Conservation (phyloP, 2,888 invertebrate species). For the Lycocerus yunnanus region DNA sequence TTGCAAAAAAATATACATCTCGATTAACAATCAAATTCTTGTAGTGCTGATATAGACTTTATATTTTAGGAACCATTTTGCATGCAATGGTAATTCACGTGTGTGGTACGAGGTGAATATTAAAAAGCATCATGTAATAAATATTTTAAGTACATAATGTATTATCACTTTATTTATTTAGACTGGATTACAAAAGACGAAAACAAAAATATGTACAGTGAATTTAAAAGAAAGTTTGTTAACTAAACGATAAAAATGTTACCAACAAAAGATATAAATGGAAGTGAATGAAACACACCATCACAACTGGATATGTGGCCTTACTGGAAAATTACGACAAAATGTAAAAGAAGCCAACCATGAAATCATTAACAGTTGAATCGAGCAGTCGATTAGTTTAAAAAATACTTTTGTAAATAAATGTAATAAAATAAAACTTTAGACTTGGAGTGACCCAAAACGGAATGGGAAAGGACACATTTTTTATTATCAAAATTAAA, state of each 20-base stretch:
- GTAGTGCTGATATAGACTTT: background rate
- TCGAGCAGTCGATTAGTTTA: background rate
- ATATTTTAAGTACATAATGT: background rate
- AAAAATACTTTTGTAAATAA: background rate
- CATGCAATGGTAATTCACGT: constrained; percentile 10
- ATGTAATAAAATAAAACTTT: background rate
- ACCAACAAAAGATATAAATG: background rate
- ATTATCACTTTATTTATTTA: background rate
- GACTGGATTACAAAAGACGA: background rate
- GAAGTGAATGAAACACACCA: background rate
- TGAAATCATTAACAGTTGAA: background rate
- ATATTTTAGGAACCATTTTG: constrained; percentile 9
- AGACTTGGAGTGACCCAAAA: background rate
- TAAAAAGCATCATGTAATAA: constrained; percentile 13
- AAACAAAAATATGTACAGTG: background rate
- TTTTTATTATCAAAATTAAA: background rate
- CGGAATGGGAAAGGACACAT: background rate
- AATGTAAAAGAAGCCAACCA: background rate
- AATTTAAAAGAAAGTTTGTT: background rate
- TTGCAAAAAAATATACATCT: background rate
- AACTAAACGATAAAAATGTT: background rate
- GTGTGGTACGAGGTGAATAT: constrained; percentile 13
- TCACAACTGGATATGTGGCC: background rate
- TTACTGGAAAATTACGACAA: background rate
- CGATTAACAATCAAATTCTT: background rate